Evolutionary conservation across 1,140 invertebrate species (phyloP), one percentile per base, ranked within the genome.

Genomic region (Bombus terrestris): DNA sequence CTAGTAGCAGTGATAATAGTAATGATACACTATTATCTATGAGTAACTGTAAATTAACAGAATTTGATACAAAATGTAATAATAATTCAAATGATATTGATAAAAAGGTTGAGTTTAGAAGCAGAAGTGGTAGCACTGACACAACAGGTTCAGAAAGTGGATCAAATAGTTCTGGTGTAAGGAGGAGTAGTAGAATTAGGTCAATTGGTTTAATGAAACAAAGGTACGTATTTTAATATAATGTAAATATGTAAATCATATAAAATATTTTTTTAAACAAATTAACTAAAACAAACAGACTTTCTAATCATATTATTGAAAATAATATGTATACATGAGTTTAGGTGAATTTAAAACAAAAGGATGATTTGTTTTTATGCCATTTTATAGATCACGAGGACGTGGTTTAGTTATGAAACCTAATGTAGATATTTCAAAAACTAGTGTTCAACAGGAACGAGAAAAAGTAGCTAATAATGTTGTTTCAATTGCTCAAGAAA

Each of bases 181-280:
- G 95, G 32, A 91, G 95, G 37, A 96, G 95, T 83, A 95, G 93
- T 88, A 92, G 95, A 89, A 95, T 96, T 86, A 91, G 94, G 25
- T 93, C 94, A 10, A 95, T 95, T 73, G 95, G 95, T 83, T 83
- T 95, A 39, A 93, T 94, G 92, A 95, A 95, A 87, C 94, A 94
- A 84, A 92, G 93, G 93, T 93, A 91, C 57, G 8, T 68, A 79
- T 81, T 53, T 77, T 57, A 37, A 74, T 76, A 43, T 53, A 22
- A 53, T 69, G 43, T 35, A 64, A 35, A 25, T 74, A 86, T 69
- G 35, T 32, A 69, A 73, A 39, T 68, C 53, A 15, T 69, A 66
- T 25, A 75, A 35, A 47, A 86, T 77, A 62, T 64, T 72, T 41
- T 39, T 13, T 32, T 43, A 41, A 53, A 28, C 53, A 18, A 69